These are phyloP conservation scores for Gastracanthus pulcherrimus DNA, from an alignment of 2,888 invertebrate genomes.

Conservation along the genomic window DNA sequence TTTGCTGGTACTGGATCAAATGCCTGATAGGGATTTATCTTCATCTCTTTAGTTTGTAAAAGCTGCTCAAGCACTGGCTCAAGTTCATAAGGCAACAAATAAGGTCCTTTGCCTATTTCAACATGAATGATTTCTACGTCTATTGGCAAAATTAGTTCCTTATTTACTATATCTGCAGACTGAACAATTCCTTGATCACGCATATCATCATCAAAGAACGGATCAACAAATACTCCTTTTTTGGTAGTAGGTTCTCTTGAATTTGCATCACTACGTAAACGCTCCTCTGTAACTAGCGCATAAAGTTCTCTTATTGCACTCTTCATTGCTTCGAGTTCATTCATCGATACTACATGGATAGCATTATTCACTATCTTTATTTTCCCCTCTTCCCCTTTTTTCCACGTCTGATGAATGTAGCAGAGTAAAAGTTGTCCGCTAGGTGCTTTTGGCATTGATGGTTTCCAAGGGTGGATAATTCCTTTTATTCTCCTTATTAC, in stretches of 20 bases:
- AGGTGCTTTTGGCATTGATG: conserved; percentile 29
- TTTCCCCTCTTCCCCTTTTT: not conserved
- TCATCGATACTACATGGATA: conserved; percentile 27
- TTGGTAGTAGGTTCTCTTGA: conserved; percentile 32
- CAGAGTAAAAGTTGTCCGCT: conserved; percentile 27
- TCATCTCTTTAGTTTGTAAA: too few species aligned
- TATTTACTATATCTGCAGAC: conserved; percentile 25
- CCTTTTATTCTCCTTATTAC: not conserved
- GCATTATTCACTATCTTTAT: not conserved
- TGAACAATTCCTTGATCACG: conserved; percentile 21
- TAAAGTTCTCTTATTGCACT: conserved; percentile 17
- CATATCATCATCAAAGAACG: conserved; percentile 6
- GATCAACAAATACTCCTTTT: conserved; percentile 36
- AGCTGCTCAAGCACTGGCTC: too few species aligned
- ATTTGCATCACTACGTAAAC: conserved; percentile 34
- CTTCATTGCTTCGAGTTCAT: conserved; percentile 34
- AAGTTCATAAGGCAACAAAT: too few species aligned
- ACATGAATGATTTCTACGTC: not conserved
- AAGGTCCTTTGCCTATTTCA: too few species aligned
- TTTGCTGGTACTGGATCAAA: too few species aligned
- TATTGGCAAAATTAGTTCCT: conserved; percentile 25
- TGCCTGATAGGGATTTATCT: too few species aligned
- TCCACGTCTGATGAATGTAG: conserved; percentile 30
- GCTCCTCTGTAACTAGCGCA: not conserved
- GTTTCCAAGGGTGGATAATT: conserved; percentile 19